These are phyloP conservation scores for Cossypha polioptera DNA, from an alignment of 2,797 vertebrate genomes.

Conservation along the genomic window DNA sequence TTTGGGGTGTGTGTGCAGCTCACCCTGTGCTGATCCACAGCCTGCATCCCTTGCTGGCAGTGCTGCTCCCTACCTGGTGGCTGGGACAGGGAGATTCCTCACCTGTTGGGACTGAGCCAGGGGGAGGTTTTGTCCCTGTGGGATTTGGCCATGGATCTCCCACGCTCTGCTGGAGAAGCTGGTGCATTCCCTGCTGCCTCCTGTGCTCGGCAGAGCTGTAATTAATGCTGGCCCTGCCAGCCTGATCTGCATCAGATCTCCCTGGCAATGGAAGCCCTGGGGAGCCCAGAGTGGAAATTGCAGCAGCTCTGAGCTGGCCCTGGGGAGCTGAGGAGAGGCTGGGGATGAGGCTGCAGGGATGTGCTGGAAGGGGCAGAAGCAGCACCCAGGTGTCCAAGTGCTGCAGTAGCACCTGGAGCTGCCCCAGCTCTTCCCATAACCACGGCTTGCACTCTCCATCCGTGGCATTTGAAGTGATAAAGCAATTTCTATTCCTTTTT, in stretches of 20 bases:
- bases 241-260: neutral
- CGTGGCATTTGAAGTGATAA: neutral
- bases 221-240: conserved; percentile 5
- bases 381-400: neutral
- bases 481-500: neutral
- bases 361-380: neutral
- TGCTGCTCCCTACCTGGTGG: neutral
- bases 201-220: neutral
- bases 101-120: neutral
- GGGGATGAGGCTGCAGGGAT: neutral
- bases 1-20: neutral
- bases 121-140: neutral
- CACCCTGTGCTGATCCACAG: neutral
- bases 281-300: neutral
- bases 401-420: neutral
- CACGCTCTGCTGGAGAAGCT: neutral
- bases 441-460: fast-evolving
- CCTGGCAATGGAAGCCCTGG: neutral
- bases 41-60: neutral
- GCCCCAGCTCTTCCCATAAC: neutral
- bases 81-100: neutral
- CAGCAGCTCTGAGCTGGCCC: neutral
- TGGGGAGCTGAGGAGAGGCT: neutral
- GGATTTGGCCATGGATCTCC: neutral
- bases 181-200: neutral